Conservation (phyloP, 2,888 invertebrate species). For the Holacanthella duospinosa region DNA sequence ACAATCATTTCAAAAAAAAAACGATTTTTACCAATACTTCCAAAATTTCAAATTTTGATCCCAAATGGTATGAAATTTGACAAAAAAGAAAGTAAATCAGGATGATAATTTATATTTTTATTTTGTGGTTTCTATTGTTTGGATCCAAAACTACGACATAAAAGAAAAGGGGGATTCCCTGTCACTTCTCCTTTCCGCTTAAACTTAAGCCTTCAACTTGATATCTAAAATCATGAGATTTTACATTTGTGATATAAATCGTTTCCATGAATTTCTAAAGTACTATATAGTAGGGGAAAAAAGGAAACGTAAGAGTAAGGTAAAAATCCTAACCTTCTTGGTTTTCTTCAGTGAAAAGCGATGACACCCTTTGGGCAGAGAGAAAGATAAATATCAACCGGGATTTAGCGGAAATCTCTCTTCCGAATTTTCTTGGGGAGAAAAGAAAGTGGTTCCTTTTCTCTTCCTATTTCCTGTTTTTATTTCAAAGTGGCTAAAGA, state of each 20-base stretch:
- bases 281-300: not conserved
- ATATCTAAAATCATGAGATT: constrained; percentile 1
- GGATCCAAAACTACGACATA: not conserved
- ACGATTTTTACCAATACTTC: too few relatives aligned
- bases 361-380: constrained; percentile 36
- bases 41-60: too few relatives aligned
- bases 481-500: too few relatives aligned
- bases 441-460: constrained; percentile 24
- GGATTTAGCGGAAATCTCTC: constrained; percentile 35
- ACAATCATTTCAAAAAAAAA: too few relatives aligned
- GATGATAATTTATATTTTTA: not conserved
- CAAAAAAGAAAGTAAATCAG: too few relatives aligned
- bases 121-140: not conserved
- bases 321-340: not conserved
- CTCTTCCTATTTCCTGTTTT: too few relatives aligned
- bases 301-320: constrained; percentile 5
- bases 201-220: constrained; percentile 1
- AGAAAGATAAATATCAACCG: constrained; percentile 35
- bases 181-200: not conserved
- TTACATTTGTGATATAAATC: constrained; percentile 2
- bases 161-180: not conserved
- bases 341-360: constrained; percentile 12
- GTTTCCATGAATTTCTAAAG: constrained; percentile 1
- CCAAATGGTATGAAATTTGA: too few relatives aligned
- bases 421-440: constrained; percentile 17